Conservation (phyloP, 2,888 invertebrate species). For the Athripsodes cinereus region DNA sequence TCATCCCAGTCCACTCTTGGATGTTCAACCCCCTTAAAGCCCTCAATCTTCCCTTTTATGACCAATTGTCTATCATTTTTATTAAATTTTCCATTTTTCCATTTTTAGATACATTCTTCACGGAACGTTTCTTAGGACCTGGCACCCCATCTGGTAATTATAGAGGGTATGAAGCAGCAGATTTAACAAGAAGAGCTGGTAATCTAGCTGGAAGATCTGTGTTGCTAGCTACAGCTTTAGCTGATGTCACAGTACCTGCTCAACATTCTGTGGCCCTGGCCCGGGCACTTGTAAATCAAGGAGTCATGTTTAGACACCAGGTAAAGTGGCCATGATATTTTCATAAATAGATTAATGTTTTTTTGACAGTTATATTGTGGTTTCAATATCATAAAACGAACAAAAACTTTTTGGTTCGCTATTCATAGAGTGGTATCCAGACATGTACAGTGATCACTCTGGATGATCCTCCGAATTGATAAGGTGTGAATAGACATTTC, state of each 20-base stretch:
- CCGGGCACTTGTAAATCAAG: conserved; percentile 72
- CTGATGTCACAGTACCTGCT: conserved; percentile 79
- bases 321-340: conserved; percentile 48
- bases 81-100: not conserved
- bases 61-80: no score
- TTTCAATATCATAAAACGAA: no score
- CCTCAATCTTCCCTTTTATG: no score
- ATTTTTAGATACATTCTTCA: conserved; percentile 77
- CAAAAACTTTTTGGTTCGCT: no score
- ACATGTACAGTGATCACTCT: no score
- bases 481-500: no score
- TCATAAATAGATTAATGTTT: no score
- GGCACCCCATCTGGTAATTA: conserved; percentile 62
- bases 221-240: conserved; percentile 74
- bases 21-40: no score
- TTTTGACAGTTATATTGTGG: no score
- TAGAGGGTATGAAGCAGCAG: conserved; percentile 67
- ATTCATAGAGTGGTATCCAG: no score
- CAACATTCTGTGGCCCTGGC: conserved; percentile 82
- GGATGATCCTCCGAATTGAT: no score
- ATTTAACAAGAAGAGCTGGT: conserved; percentile 71
- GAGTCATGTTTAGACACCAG: conserved; percentile 79
- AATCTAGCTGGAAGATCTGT: conserved; percentile 65
- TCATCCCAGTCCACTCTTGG: no score
- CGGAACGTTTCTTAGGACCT: conserved; percentile 85